A percentile compares a stretch with the other conserved stretches of the same genome.
Conservation (phyloP, 2,113 vertebrate genomes). For the Paraplagusia blochii region DNA sequence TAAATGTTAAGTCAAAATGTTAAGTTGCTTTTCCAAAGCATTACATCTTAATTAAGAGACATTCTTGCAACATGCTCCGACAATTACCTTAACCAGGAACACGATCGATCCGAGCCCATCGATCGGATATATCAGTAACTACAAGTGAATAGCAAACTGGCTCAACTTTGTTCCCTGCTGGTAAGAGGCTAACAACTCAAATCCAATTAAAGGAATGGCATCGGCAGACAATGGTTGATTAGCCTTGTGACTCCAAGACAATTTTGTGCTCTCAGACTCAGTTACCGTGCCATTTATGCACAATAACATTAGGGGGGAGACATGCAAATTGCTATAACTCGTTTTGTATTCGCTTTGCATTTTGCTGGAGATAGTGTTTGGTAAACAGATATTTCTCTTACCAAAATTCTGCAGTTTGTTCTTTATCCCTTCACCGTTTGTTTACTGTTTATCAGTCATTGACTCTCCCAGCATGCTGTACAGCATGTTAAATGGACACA, state of each 20-base stretch:
- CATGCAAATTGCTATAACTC: constrained; percentile 17
- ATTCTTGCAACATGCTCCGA: neutral
- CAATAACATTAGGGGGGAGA: constrained; percentile 22
- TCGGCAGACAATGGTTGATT: constrained; percentile 42
- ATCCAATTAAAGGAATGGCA: constrained; percentile 4
- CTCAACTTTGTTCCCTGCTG: constrained; percentile 22
- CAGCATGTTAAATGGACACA: neutral
- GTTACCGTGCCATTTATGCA: constrained; percentile 35
- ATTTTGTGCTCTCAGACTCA: constrained; percentile 35
- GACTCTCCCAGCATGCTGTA: neutral
- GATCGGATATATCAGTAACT: constrained; percentile 8
- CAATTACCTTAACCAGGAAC: neutral
- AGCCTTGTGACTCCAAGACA: constrained; percentile 34
- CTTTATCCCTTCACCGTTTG: neutral
- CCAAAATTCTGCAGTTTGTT: neutral
- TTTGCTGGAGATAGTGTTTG: constrained; percentile 12
- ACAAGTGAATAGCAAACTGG: constrained; percentile 13
- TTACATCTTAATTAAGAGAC: constrained; percentile 2
- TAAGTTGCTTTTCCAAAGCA: too few species aligned
- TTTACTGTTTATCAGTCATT: neutral
- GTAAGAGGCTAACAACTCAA: constrained; percentile 3
- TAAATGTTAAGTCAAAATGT: too few species aligned
- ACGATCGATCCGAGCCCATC: constrained; percentile 1
- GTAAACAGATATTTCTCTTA: constrained; percentile 7
- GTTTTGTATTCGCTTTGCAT: constrained; percentile 2